Conservation (phyloP, 2,888 invertebrate genomes). For the Venusia cambrica region DNA sequence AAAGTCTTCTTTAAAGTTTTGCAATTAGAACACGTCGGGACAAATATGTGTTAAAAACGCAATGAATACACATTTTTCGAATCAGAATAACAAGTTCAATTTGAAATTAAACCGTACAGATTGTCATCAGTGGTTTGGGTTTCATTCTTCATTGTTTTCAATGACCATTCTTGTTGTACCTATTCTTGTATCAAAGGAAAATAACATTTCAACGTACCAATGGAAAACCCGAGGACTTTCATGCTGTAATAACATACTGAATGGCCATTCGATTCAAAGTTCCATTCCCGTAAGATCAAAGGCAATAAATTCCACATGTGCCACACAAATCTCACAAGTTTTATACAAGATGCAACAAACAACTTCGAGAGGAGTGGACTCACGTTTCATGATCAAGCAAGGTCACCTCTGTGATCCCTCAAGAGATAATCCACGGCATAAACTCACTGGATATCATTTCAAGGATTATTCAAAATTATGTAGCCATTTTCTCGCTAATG, state of each 20-base stretch:
- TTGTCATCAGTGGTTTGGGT: too few species aligned
- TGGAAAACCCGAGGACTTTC: slow-evolving; percentile 2
- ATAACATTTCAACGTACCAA: slow-evolving; percentile 2
- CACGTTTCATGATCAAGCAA: slow-evolving; percentile 30
- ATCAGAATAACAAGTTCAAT: too few species aligned
- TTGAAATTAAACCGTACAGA: too few species aligned
- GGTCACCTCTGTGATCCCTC: slow-evolving; percentile 37
- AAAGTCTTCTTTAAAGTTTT: too few species aligned
- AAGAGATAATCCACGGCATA: slow-evolving; percentile 33
- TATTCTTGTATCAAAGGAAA: too few species aligned
- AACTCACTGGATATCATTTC: slow-evolving; percentile 28
- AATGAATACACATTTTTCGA: too few species aligned
- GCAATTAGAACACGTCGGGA: too few species aligned
- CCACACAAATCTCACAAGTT: slow-evolving; percentile 28
- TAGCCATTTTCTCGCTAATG: slow-evolving; percentile 27
- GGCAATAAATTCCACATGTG: slow-evolving; percentile 32
- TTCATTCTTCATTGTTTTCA: too few species aligned
- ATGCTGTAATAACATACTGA: slow-evolving; percentile 14
- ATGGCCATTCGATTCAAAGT: slow-evolving; percentile 18
- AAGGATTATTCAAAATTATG: slow-evolving; percentile 30
- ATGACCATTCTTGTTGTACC: too few species aligned
- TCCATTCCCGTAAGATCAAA: slow-evolving; percentile 28
- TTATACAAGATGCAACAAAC: slow-evolving; percentile 32
- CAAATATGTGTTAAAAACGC: too few species aligned
- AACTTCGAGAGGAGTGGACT: slow-evolving; percentile 30